Percentiles rank a stretch among this genome's conserved stretches.
phyloP scores from a whole-genome alignment of 2,797 vertebrate species.

The Peromyscus melanophrys region DNA sequence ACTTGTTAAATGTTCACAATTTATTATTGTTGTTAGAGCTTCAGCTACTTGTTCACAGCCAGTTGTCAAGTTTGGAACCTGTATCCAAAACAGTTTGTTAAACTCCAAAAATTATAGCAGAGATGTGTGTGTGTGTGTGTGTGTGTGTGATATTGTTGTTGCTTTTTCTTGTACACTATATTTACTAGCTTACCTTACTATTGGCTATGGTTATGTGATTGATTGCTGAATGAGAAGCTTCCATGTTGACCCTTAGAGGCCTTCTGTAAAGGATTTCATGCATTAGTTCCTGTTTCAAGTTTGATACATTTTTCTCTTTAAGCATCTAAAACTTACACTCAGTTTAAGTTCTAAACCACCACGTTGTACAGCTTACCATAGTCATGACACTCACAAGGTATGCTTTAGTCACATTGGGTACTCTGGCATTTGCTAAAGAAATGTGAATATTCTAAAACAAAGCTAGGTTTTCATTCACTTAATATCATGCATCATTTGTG shows the following conservation, averaged over 20 bases:
- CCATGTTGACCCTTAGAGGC: no score
- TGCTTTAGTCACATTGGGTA: background rate
- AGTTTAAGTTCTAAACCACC: slow-evolving; percentile 10
- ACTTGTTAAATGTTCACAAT: background rate
- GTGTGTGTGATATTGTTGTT: background rate
- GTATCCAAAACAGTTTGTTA: background rate
- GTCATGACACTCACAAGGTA: background rate
- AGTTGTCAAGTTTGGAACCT: background rate
- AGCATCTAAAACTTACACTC: background rate
- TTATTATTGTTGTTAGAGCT: background rate
- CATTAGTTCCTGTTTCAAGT: background rate
- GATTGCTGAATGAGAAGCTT: background rate
- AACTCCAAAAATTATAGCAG: background rate
- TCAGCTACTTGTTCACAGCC: background rate
- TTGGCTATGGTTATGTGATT: background rate
- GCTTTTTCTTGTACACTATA: background rate
- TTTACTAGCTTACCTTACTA: background rate
- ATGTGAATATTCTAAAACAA: background rate
- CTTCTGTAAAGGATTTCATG: background rate
- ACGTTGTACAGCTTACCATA: background rate
- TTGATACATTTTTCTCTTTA: background rate
- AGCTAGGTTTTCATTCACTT: background rate
- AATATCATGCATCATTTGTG: background rate
- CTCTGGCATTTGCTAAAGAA: background rate
- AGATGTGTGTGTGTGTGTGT: background rate